Percentiles rank a stretch among this genome's conserved stretches.
phyloP scores from a whole-genome alignment of 2,888 invertebrate genomes.

The Diaphora mendica region DNA sequence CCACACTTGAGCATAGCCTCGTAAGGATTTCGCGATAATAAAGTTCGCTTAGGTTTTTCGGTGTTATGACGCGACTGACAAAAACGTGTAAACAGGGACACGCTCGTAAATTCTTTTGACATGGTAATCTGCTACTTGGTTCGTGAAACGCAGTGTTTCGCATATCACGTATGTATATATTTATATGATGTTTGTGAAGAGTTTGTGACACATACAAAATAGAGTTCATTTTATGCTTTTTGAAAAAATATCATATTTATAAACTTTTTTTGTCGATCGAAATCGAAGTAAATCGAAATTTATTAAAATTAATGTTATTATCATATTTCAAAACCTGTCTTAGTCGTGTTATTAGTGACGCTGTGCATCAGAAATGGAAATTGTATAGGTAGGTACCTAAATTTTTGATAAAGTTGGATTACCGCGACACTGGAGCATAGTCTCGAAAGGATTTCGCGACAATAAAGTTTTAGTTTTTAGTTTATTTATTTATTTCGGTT shows the following conservation, averaged over 20 bases:
- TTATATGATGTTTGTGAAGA: not conserved
- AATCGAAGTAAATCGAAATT: too few relatives aligned
- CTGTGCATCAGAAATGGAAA: too few relatives aligned
- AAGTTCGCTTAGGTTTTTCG: slow-evolving; percentile 64
- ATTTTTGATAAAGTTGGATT: too few relatives aligned
- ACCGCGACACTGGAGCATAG: slow-evolving; percentile 39
- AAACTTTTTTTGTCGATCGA: too few relatives aligned
- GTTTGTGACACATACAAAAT: slow-evolving; percentile 3
- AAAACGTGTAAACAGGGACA: slow-evolving; percentile 69
- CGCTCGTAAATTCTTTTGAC: slow-evolving; percentile 74
- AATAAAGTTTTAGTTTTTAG: slow-evolving; percentile 54
- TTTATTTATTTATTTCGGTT: too few relatives aligned
- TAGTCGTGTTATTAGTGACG: too few relatives aligned
- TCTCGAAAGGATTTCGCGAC: slow-evolving; percentile 56
- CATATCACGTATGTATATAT: slow-evolving; percentile 10
- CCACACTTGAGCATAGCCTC: slow-evolving; percentile 39
- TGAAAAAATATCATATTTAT: not conserved
- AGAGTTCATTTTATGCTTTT: not conserved
- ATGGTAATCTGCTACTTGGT: slow-evolving; percentile 71
- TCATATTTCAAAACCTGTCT: too few relatives aligned
- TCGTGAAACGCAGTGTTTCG: slow-evolving; percentile 50
- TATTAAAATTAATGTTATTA: too few relatives aligned
- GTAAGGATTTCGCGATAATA: slow-evolving; percentile 63
- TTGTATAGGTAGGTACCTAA: too few relatives aligned
- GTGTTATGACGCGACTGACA: slow-evolving; percentile 61